Conservation (phyloP, 2,888 invertebrate genomes). For the Sialis lutaria region DNA sequence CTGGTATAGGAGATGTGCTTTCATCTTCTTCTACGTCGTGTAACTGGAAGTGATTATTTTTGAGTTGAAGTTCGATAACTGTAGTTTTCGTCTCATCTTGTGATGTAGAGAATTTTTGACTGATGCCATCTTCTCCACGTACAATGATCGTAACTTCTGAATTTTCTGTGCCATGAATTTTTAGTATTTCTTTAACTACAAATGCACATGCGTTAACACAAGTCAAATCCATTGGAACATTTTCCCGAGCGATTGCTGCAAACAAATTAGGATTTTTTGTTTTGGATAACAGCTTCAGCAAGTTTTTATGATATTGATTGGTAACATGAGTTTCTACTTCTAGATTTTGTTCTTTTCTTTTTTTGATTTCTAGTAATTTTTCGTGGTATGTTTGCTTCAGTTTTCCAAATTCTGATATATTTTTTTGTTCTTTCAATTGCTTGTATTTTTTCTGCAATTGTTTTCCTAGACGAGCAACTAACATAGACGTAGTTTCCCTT, state of each 20-base stretch:
- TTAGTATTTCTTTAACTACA: conserved; percentile 2
- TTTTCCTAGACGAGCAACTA: conserved; percentile 5
- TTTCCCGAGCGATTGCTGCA: conserved; percentile 7
- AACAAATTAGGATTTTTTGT: conserved; percentile 8
- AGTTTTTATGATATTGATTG: conserved; percentile 7
- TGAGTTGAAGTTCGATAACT: conserved; percentile 3
- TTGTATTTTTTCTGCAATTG: conserved; percentile 1
- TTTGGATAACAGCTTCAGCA: conserved; percentile 6
- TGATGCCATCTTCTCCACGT: not conserved
- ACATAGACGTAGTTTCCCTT: conserved; percentile 1
- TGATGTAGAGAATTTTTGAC: not conserved
- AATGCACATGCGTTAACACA: conserved; percentile 3
- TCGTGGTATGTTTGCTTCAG: conserved; percentile 3
- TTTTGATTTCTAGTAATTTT: conserved; percentile 1
- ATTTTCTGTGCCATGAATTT: not conserved
- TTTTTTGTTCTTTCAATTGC: conserved; percentile 1
- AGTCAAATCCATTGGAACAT: conserved; percentile 7
- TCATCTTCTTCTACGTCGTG: not conserved
- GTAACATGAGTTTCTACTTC: conserved; percentile 2
- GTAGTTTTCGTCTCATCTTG: not conserved
- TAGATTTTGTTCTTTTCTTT: conserved; percentile 1
- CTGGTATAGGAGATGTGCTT: not conserved
- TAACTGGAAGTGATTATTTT: conserved; percentile 4
- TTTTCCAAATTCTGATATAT: conserved; percentile 4
- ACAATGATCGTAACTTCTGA: not conserved